Evolutionary conservation across 1,140 invertebrate genomes (phyloP).

Genomic region (Ruditapes philippinarum): DNA sequence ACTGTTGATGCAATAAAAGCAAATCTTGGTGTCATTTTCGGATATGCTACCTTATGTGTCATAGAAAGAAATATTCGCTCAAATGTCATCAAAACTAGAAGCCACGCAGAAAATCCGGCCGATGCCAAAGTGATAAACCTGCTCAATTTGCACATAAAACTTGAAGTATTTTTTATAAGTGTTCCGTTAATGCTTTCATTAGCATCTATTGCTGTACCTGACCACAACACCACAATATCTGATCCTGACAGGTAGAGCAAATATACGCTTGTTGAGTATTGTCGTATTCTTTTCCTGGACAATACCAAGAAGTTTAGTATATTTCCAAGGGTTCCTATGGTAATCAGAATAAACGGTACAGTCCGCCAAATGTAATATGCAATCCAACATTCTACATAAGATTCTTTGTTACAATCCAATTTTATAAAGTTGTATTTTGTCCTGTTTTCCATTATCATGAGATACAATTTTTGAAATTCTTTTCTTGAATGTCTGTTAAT

Average conservation of each 20-base stretch:
- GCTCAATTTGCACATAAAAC: neutral
- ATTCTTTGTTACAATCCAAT: neutral
- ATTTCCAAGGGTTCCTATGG: neutral
- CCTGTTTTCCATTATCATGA: no score
- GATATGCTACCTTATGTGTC: neutral
- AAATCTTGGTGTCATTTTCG: neutral
- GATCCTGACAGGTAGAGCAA: neutral
- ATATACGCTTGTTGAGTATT: constrained; percentile 11
- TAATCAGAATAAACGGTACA: neutral
- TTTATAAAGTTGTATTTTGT: neutral
- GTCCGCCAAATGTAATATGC: constrained; percentile 3
- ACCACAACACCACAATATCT: neutral
- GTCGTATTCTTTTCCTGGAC: neutral
- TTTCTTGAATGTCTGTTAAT: no score
- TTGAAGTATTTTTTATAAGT: neutral
- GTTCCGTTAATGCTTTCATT: neutral
- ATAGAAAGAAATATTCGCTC: neutral
- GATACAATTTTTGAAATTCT: no score
- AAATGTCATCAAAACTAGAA: neutral
- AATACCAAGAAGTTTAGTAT: neutral
- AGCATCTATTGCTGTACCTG: neutral
- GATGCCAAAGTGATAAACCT: neutral
- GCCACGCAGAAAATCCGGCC: constrained; percentile 2
- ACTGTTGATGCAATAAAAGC: neutral
- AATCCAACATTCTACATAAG: neutral